Evolutionary conservation across 2,888 invertebrate genomes (phyloP), one percentile per base, ranked within the genome.

Genomic region (Oligia fasciuncula): DNA sequence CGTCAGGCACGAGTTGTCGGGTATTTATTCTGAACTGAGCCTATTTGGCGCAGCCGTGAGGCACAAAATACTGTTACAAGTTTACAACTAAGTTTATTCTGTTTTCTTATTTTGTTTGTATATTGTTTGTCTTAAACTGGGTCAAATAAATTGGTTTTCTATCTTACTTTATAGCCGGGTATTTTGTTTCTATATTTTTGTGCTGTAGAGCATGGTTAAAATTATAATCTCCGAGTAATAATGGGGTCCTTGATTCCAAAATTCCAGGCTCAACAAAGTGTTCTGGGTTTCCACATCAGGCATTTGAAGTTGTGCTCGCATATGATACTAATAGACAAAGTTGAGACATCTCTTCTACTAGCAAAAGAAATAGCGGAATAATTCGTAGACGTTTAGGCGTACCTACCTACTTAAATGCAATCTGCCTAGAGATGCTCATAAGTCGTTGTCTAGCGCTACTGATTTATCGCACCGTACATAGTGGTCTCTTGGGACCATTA

Each of bases 391-490:
- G 40, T 49, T 57, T 23, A 67, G 23, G 13, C 11, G 5, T 40
- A 78, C n/a, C 9, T 57, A 40, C 40, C 9, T 57, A 40, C 40
- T 49, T 29, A 68, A 80, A 68, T 66, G 43, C 51, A 43, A n/a
- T 17, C 14, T 4, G 19, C 35, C 35, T n/a, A 57, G 54, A 76
- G 83, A 57, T 35, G 23, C 29, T 14, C 54, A 49, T 67, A 65
- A 65, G 40, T 83, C 43, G 49, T 43, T 13, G 43, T 57, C 51
- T 46, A 79, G 40, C 29, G 29, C 57, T 68, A 57, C 23, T 67
- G 40, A 79, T 35, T 81, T 79, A 71, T 66, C 23, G 66, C 57
- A 46, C 29, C 70, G n/a, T 54, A 62, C 66, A 70, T 70, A 67
- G 79, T 40, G 23, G 51, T 46, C 60, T 77, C 60, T n/a, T 60